Evolutionary conservation across 2,113 vertebrate genomes (phyloP).

Genomic region (Gallinago jamesoni): DNA sequence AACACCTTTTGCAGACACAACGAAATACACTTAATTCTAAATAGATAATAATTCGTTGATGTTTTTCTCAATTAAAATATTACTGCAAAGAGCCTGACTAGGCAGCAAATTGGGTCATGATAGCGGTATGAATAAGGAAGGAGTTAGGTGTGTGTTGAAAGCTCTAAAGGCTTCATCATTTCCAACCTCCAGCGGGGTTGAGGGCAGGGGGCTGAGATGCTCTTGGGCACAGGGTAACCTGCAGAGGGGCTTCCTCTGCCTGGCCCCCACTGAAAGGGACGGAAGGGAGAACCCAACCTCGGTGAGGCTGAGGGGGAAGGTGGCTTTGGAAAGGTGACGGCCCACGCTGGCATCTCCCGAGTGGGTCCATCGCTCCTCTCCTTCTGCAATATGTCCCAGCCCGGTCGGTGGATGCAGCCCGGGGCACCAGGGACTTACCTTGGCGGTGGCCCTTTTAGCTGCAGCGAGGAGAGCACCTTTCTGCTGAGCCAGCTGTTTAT

Average conservation of each 20-base stretch:
- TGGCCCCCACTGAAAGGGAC: background rate
- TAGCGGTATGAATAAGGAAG: background rate
- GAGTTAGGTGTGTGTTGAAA: background rate
- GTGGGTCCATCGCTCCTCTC: background rate
- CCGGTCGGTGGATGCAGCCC: fast-evolving
- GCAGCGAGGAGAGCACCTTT: background rate
- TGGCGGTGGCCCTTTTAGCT: background rate
- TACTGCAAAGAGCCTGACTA: background rate
- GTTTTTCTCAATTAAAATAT: background rate
- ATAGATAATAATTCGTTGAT: background rate
- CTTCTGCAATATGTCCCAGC: background rate
- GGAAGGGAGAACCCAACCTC: background rate
- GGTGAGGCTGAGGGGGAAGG: background rate
- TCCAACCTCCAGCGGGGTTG: fast-evolving
- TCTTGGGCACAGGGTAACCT: background rate
- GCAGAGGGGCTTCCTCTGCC: background rate
- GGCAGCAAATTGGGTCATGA: background rate
- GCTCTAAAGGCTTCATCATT: background rate
- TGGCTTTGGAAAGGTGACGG: background rate
- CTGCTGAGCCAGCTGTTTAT: background rate
- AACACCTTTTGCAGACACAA: background rate
- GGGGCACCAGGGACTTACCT: background rate
- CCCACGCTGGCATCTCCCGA: background rate
- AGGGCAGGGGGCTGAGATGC: background rate
- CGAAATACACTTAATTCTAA: background rate